Base-by-base conservation (phyloP, 2,888 invertebrate genomes). In the Andrena bucephala region DNA sequence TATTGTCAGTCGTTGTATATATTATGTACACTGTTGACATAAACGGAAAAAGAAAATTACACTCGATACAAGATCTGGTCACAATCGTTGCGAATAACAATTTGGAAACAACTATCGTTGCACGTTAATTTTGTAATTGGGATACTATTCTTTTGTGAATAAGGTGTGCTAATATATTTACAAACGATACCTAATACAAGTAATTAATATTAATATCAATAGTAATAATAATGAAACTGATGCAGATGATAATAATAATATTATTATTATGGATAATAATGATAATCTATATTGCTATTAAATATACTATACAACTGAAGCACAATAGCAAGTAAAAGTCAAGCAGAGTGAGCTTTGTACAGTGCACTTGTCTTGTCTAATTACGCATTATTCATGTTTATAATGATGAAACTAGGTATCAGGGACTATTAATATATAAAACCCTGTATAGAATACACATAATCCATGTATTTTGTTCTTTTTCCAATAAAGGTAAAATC, bases 401-500 rank as follows among this genome's bases (percentile, higher is more conserved):
- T 87, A 85, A 77, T 33, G 83, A 80, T 77, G 78, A 84, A 78
- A 69, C 71, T 84, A 86, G 84, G 74, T 77, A 79, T 76, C 83
- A 81, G 85, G 86, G 80, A 81, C 69, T 66, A 81, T 77, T 83
- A 87, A 81, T 85, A 87, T 86, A 54, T 24, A 85, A 77, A 79
- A 75, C 87, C 87, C 89, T 77, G 81, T 84, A 80, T 83, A 85
- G 80, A 57, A 57, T 80, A 83, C 63, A 72, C 80, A 87, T 87
- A 87, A 79, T 87, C 86, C 83, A 89, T 89, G 89, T 89, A 89
- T 89, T 86, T 85, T 81, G 82, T 87, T 89, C 85, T 84, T 88
- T 88, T 89, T 89, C 69, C 85, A 87, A 87, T 89, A 89, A 89
- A 89, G 84, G 71, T 88, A 87, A 85, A 85, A 79, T 65, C 80